Evolutionary conservation across 1,140 invertebrate genomes (phyloP).

Genomic region (Diorhabda carinulata): DNA sequence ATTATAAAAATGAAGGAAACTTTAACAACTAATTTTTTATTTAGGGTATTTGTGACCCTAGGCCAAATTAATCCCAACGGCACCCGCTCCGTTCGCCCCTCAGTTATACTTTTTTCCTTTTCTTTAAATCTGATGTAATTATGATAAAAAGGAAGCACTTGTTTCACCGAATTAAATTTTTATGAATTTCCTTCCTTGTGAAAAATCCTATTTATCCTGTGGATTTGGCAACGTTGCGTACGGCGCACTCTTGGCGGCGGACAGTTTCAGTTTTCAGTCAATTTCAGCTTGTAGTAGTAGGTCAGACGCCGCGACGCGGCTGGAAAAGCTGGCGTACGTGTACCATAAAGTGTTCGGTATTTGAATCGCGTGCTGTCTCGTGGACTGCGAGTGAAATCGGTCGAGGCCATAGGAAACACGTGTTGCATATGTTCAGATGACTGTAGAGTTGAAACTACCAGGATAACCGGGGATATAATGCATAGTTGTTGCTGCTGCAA

Average conservation of each 20-base stretch:
- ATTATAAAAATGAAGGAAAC: too few species aligned
- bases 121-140: too few species aligned
- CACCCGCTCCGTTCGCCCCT: too few species aligned
- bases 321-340: not conserved
- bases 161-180: too few species aligned
- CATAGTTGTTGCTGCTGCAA: not conserved
- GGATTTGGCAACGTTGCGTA: not conserved
- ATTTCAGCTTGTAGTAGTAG: not conserved
- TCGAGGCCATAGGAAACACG: not conserved
- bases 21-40: too few species aligned
- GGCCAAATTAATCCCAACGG: too few species aligned
- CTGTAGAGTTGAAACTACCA: not conserved
- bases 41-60: too few species aligned
- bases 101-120: too few species aligned
- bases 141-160: too few species aligned
- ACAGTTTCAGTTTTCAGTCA: conserved; percentile 2
- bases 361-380: not conserved
- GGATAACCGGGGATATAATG: not conserved
- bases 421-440: not conserved
- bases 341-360: not conserved
- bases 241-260: not conserved
- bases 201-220: too few species aligned
- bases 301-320: not conserved
- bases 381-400: not conserved
- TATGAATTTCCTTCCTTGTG: too few species aligned